Evolutionary conservation across 2,888 invertebrate genomes (phyloP).

Genomic region (Papilio gigon): DNA sequence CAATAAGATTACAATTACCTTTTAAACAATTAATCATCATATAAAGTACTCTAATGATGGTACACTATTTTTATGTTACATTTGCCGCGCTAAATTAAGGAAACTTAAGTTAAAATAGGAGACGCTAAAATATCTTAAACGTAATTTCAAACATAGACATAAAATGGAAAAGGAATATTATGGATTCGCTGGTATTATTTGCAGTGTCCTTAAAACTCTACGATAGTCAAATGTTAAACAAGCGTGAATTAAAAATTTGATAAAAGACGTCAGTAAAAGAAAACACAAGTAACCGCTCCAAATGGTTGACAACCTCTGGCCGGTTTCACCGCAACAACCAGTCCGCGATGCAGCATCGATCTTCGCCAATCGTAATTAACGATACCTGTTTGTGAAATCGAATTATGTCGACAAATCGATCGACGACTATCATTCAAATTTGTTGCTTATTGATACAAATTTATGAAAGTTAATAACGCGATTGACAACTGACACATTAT

Average conservation of each 20-base stretch:
- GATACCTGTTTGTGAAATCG: conserved; percentile 71
- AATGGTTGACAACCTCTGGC: conserved; percentile 69
- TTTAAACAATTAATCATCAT: not conserved
- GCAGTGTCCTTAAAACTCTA: too few relatives aligned
- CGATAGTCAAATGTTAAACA: not conserved
- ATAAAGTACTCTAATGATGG: too few relatives aligned
- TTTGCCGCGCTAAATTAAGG: too few relatives aligned
- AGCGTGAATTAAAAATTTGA: not conserved
- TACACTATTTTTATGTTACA: too few relatives aligned
- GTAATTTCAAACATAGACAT: too few relatives aligned
- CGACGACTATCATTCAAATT: conserved; percentile 60
- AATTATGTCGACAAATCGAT: conserved; percentile 73
- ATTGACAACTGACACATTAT: conserved; percentile 46
- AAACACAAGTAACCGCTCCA: conserved; percentile 52
- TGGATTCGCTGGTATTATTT: too few relatives aligned
- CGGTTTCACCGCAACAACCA: conserved; percentile 75
- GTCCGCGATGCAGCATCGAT: conserved; percentile 67
- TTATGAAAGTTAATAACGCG: conserved; percentile 50
- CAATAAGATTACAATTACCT: conserved; percentile 10
- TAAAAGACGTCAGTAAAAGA: not conserved
- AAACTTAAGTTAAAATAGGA: too few relatives aligned
- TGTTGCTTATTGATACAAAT: conserved; percentile 52
- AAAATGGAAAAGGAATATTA: too few relatives aligned
- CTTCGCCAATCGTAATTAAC: conserved; percentile 75
- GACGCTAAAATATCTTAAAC: too few relatives aligned